A percentile compares a stretch with the other conserved stretches of the same genome.
Evolutionary conservation across 2,888 invertebrate species (phyloP).

Genomic region (Meganola albula): DNA sequence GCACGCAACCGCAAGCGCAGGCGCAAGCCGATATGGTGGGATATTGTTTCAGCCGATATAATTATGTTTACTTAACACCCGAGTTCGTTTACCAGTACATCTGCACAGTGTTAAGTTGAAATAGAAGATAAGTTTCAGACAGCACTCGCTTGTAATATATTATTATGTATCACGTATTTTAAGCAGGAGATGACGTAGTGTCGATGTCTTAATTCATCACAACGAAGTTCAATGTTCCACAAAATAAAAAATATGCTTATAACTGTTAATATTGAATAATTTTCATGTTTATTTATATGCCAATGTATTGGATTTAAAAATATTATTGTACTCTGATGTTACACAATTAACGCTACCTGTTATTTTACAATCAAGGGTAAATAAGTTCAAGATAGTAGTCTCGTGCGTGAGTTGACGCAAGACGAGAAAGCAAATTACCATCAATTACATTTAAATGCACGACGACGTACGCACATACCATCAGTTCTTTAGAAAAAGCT

Average conservation of each 20-base stretch:
- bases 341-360: too few species aligned
- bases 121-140: slow-evolving; percentile 30
- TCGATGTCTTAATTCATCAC: too few species aligned
- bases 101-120: slow-evolving; percentile 36
- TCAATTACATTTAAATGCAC: slow-evolving; percentile 26
- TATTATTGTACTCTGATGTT: too few species aligned
- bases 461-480: too few species aligned
- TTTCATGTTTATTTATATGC: too few species aligned
- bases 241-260: too few species aligned
- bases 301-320: too few species aligned
- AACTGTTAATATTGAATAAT: too few species aligned
- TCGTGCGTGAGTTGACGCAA: background rate
- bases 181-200: background rate
- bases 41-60: slow-evolving; percentile 41
- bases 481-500: too few species aligned
- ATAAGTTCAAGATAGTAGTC: too few species aligned
- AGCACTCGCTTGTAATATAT: slow-evolving; percentile 12
- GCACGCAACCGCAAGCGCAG: slow-evolving; percentile 30
- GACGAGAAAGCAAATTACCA: slow-evolving; percentile 12
- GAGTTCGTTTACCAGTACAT: slow-evolving; percentile 42
- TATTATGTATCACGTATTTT: background rate
- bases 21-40: slow-evolving; percentile 38
- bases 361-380: too few species aligned
- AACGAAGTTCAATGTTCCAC: too few species aligned
- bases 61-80: slow-evolving; percentile 29